A percentile compares a stretch with the other conserved stretches of the same genome.
Conservation (phyloP, 2,888 invertebrate genomes). For the Eulithis testata region DNA sequence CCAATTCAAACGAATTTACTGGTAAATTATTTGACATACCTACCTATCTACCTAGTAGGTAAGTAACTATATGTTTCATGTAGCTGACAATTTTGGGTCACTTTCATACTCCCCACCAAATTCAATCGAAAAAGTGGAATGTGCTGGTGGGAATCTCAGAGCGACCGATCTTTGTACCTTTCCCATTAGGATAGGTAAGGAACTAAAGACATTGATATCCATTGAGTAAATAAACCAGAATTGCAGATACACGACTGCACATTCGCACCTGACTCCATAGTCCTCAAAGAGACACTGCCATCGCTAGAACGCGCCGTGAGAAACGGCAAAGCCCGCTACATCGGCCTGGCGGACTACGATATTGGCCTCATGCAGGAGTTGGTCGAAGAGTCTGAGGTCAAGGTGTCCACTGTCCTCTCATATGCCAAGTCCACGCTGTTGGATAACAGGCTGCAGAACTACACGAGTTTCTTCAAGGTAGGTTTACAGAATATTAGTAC, state of each 20-base stretch:
- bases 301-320: constrained; percentile 89
- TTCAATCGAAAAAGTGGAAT: too few species aligned
- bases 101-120: too few species aligned
- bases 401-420: constrained; percentile 89
- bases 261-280: constrained; percentile 90
- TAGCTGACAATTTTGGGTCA: too few species aligned
- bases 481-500: background rate
- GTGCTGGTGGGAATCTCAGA: too few species aligned
- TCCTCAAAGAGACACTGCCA: constrained; percentile 94
- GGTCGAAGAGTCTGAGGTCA: constrained; percentile 86
- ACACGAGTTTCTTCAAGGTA: constrained; percentile 91
- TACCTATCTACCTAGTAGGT: too few species aligned
- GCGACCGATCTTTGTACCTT: too few species aligned
- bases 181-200: too few species aligned
- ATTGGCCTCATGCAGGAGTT: constrained; percentile 90
- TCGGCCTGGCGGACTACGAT: constrained; percentile 95
- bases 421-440: constrained; percentile 92
- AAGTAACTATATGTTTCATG: too few species aligned
- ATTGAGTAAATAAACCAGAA: too few species aligned
- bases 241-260: constrained; percentile 95
- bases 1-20: too few species aligned
- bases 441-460: constrained; percentile 90
- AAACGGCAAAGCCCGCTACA: constrained; percentile 89
- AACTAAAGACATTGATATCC: too few species aligned
- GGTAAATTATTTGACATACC: too few species aligned